Base-by-base conservation (phyloP, 2,888 invertebrate genomes). In the Buathra laborator region DNA sequence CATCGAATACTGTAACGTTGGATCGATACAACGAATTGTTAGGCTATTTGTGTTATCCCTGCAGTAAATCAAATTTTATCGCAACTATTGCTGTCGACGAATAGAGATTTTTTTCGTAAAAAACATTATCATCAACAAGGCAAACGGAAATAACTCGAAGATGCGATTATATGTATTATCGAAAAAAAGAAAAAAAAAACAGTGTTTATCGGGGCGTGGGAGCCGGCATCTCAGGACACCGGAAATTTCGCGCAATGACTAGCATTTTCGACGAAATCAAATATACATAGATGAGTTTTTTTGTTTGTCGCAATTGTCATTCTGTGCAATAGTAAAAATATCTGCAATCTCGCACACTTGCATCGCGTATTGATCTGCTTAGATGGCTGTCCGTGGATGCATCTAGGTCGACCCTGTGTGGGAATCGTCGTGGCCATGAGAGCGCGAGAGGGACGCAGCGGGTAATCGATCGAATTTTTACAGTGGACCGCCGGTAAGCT, bases 311-410 rank as follows among this genome's bases (percentile, higher is more conserved):
- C 19, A 71, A 12, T 43, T 62, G 64, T 71, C 19, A 48, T 79
- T 71, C 32, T 29, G 10, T 14, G 59, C 24, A 48, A 53, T 24
- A 7, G 16, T 32, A 71, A 46, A 24, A 79, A 46, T 48, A 79
- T 51, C 74, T 43, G 85, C 75, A 79, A 75, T 75, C 12, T 29
- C 29, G 14, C 59, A 43, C 59, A 43, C 32, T 79, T 66, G 75
- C 85, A 82, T 79, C 70, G 74, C 24, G 79, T 85, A 85, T 85
- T 85, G 85, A 82, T 85, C 75, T 78, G 78, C 56, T 66, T 77
- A 32, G 75, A 75, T 46, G 75, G 53, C 44, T 53, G 56, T 68
- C 48, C 14, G 46, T 46, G 16, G 51, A 19, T 46, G 70, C 56
- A 85, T 79, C 79, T 82, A 59, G 85, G 85, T 85, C 82, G 85